Base-by-base conservation (phyloP, 2,113 vertebrate genomes). In the Albula goreensis region DNA sequence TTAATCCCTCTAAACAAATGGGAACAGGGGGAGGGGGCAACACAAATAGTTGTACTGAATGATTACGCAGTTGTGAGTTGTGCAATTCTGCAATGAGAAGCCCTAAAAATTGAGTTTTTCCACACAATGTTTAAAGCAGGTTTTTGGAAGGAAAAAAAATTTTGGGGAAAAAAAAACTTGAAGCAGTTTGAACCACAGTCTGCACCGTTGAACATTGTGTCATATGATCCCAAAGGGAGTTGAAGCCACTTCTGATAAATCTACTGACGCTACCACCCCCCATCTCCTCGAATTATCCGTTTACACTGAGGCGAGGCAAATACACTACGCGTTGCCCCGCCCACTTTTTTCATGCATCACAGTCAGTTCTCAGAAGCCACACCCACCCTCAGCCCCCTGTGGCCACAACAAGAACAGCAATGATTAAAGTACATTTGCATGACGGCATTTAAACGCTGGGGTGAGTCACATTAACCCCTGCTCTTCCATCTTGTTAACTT, bases 361-460 rank as follows among this genome's bases (percentile, higher is more conserved):
- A 41, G 31, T 41, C 31, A 41, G 31, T 41, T 41, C 31, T 19
- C 79, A 5, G 22, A 17, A 80, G 49, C 22, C 50, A 50, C 5
- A 12, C 22, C 22, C 80, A 3, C 10, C 80, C 50, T 19, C 80
- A n/a, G 9, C 77, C 17, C 9, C 49, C 51, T 22, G 84, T 57
- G 77, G 48, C 78, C 66, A 57, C 10, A 82, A 74, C 77, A 4
- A 41, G 31, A 41, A 48, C 31, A 84, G 50, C 63, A 84, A 22
- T 48, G 50, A 53, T 78, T 78, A 84, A 87, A 85, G 52, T 82
- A 77, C 53, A 80, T 52, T 79, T 70, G 83, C 80, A 82, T 81
- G 57, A 60, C 84, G 51, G 57, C 11, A 83, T 41, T 83, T 87
- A 78, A 78, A 80, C 19, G 41, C 50, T 17, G 17, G 48, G 25